A percentile compares a stretch with the other conserved stretches of the same genome.
phyloP scores from a whole-genome alignment of 1,140 invertebrate species.

The Manduca sexta region DNA sequence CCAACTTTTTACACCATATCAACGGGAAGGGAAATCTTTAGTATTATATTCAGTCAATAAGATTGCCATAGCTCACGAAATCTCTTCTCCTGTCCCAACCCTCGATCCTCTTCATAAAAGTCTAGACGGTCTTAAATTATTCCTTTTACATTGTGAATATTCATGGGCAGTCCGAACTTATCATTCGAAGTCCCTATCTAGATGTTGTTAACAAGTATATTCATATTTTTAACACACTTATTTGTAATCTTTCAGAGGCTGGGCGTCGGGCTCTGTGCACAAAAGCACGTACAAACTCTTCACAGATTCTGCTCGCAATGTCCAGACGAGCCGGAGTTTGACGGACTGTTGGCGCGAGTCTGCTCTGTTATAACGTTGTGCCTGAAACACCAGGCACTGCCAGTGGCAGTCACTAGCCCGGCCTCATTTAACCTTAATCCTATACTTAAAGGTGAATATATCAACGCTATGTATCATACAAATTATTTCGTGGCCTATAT shows the following conservation, averaged over 20 bases:
- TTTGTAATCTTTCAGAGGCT: slow-evolving; percentile 64
- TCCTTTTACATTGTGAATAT: too few relatives aligned
- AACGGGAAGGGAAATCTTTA: too few relatives aligned
- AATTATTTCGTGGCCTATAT: too few relatives aligned
- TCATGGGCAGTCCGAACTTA: too few relatives aligned
- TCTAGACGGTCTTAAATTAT: too few relatives aligned
- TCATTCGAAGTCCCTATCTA: too few relatives aligned
- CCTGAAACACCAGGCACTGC: slow-evolving; percentile 77
- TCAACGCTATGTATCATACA: neutral
- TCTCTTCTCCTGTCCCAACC: too few relatives aligned
- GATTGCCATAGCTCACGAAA: too few relatives aligned
- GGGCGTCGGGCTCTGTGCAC: slow-evolving; percentile 76
- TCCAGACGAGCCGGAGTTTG: slow-evolving; percentile 78
- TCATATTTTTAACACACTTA: neutral
- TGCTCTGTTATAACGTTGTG: slow-evolving; percentile 79
- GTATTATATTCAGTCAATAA: too few relatives aligned
- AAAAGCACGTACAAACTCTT: slow-evolving; percentile 76
- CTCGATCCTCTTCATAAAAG: too few relatives aligned
- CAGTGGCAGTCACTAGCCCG: slow-evolving; percentile 74
- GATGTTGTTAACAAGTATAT: too few relatives aligned
- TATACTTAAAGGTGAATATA: slow-evolving; percentile 54
- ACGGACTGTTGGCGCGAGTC: slow-evolving; percentile 75
- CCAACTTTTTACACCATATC: too few relatives aligned
- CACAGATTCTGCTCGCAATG: slow-evolving; percentile 78
- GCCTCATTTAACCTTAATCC: slow-evolving; percentile 67